Percentiles rank a stretch among this genome's conserved stretches.
phyloP scores from a whole-genome alignment of 2,888 invertebrate species.

The Euplexia lucipara region DNA sequence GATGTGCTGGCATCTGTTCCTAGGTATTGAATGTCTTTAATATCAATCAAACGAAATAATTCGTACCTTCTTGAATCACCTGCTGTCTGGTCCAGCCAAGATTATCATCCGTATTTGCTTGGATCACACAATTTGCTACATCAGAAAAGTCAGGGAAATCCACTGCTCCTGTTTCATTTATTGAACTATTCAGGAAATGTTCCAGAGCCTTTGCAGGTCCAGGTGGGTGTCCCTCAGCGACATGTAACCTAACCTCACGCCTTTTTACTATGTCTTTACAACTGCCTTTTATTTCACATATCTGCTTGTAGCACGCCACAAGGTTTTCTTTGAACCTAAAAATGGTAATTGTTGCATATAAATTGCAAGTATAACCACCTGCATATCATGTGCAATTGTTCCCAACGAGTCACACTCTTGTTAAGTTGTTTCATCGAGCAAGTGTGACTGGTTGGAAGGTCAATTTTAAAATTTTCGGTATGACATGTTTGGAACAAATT shows the following conservation, averaged over 20 bases:
- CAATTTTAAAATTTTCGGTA: no score
- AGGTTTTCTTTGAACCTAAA: slow-evolving; percentile 51
- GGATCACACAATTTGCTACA: slow-evolving; percentile 76
- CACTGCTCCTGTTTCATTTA: slow-evolving; percentile 72
- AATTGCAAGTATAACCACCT: background rate
- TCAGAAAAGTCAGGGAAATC: slow-evolving; percentile 89
- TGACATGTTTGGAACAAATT: no score
- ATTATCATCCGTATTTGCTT: slow-evolving; percentile 64
- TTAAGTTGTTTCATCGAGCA: no score
- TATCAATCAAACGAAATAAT: no score
- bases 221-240: slow-evolving; percentile 70
- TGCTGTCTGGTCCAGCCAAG: slow-evolving; percentile 25
- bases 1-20: no score
- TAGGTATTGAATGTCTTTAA: no score
- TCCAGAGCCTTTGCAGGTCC: slow-evolving; percentile 79
- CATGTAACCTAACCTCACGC: slow-evolving; percentile 71
- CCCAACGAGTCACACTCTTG: no score
- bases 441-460: no score
- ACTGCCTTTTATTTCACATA: slow-evolving; percentile 71
- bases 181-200: slow-evolving; percentile 74
- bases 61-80: slow-evolving; percentile 75
- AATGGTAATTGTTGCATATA: background rate
- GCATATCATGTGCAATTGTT: background rate
- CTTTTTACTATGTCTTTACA: slow-evolving; percentile 69
- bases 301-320: slow-evolving; percentile 72